Base-by-base conservation (phyloP, 2,113 vertebrate species). In the Mustela lutreola region DNA sequence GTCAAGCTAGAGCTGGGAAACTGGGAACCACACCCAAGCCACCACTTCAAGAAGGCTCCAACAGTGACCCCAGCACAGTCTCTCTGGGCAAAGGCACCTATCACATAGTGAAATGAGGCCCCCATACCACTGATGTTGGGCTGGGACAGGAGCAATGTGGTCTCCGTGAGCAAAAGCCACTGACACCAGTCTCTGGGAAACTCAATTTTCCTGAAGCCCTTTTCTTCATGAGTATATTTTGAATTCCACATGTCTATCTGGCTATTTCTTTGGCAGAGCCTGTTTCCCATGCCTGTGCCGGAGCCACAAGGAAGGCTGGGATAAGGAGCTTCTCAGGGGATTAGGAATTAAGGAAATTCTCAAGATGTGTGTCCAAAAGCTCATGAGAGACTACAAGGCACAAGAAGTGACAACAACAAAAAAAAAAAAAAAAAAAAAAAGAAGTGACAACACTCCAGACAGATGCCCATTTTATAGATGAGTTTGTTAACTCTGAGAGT, bases 141-240 rank as follows among this genome's bases (percentile, higher is more conserved):
- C 71, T 36, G 45, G 26, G 56, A 42, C 36, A 53, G 62, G 39
- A 92, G 48, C 5, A 1, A 62, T 0, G 9, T 24, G 12, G 14
- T 21, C 11, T 92, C 79, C 10, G 4, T 31, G 42, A 71, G 4
- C 45, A 11, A 48, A 31, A 31, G 14, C 5, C 86, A 50, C 58
- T 81, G 70, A 31, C 67, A 95, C 42, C 42, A 15, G 7, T 75
- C 42, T 91, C 63, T 42, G 88, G 75, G 79, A 95, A 63, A 88
- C 28, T 65, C 31, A 4, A 22, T 80, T 56, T 31, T 85, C 63
- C 56, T n/a, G 21, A 10, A 48, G 4, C n/a, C 73, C 60, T 8
- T 81, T 89, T 81, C 28, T 0, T 76, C 65, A 14, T 7, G 7
- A 12, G 26, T 18, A 2, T 7, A 78, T 26, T 60, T 56, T 53